Evolutionary conservation across 2,888 invertebrate species (phyloP).

Genomic region (Steromphala cineraria): DNA sequence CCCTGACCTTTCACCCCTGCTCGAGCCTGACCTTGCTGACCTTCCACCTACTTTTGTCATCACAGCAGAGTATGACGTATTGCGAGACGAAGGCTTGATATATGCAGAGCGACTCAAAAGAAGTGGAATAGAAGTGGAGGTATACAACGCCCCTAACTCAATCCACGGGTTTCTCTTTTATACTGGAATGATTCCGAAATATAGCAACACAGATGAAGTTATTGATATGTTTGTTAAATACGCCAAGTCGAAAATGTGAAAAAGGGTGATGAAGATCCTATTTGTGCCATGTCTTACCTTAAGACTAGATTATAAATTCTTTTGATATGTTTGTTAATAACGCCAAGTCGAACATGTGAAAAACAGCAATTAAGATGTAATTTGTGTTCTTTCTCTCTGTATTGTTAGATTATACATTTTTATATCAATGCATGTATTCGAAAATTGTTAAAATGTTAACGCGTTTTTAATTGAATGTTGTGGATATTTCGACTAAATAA

Average conservation of each 20-base stretch:
- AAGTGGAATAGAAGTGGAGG: slow-evolving; percentile 54
- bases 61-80: slow-evolving; percentile 71
- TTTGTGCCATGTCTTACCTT: too few relatives aligned
- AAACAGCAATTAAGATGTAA: too few relatives aligned
- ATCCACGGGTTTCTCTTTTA: not conserved
- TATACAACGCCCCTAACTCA: not conserved
- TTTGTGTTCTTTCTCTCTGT: too few relatives aligned
- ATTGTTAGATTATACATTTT: too few relatives aligned
- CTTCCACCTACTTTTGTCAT: slow-evolving; percentile 68
- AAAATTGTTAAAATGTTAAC: too few relatives aligned
- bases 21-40: slow-evolving; percentile 55
- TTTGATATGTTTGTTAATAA: too few relatives aligned
- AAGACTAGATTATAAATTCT: too few relatives aligned
- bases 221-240: not conserved
- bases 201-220: not conserved
- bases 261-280: too few relatives aligned
- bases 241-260: not conserved
- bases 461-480: too few relatives aligned
- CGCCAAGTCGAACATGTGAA: too few relatives aligned
- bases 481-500: too few relatives aligned
- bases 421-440: too few relatives aligned
- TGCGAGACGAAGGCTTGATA: slow-evolving; percentile 71
- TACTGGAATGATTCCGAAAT: not conserved
- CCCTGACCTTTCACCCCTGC: slow-evolving; percentile 66
- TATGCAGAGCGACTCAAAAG: slow-evolving; percentile 63